Base-by-base conservation (phyloP, 2,113 vertebrate genomes). In the Tauraco erythrolophus region DNA sequence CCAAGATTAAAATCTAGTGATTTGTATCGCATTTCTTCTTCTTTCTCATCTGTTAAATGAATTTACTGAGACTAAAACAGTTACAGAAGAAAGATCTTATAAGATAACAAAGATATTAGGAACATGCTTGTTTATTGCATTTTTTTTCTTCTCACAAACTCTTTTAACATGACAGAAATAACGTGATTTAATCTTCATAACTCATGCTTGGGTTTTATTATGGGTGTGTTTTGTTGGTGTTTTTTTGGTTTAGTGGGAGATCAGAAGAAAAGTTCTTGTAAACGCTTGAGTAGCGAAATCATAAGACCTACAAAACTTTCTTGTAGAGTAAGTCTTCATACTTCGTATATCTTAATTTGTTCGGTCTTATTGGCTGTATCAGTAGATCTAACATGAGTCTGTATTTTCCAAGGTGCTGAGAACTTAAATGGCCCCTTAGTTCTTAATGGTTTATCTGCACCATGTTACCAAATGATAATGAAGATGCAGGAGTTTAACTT, bases 331-430 rank as follows among this genome's bases (percentile, higher is more conserved):
- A 28, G 3, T 15, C 74, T 80, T 90, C 39, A 16, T 70, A 37
- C 6, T 83, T 39, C 41, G 25, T 72, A 6, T 18, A 7, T 50
- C 19, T 79, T 79, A 35, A 35, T 65, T 74, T 9, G 5, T 41
- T 69, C 12, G 43, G 6, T 57, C 11, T 56, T 58, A 27, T 30
- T n/a, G 18, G 7, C 41, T 76, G 4, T 62, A n/a, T 46, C 57
- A 57, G 14, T 37, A 77, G 16, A 30, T 6, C 35, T 15, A 31
- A 1, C 7, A 18, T 0, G 2, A 69, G 12, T 10, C 15, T 58
- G 1, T 30, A 16, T 89, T 92, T 74, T 64, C 48, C 31, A 50
- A 27, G 13, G 21, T 50, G 10, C 28, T 25, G 11, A 56, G 28
- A 74, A 70, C 5, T 21, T n/a, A 50, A 35, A 62, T 27, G 9